phyloP scores from a whole-genome alignment of 64 coral and sea anemone genomes.

The Acropora yongei region DNA sequence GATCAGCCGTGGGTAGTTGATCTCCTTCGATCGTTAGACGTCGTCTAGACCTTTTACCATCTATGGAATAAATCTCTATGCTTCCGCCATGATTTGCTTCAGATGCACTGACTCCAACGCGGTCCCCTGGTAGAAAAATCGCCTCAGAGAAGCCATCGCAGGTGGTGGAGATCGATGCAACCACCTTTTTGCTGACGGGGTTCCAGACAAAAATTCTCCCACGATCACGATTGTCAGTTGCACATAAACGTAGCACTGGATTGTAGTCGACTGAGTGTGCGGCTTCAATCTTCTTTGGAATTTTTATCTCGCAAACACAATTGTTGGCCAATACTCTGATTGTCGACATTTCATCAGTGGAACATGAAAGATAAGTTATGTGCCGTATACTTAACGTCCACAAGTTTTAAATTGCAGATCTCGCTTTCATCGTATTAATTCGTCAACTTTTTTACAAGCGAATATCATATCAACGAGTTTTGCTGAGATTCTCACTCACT shows the following conservation, averaged over 20 bases:
- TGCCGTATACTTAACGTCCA: too few species aligned
- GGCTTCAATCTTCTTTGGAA: background rate
- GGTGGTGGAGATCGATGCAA: background rate
- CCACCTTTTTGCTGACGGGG: background rate
- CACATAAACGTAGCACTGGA: slow-evolving; percentile 14
- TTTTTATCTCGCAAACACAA: slow-evolving; percentile 6
- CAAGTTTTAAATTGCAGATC: too few species aligned
- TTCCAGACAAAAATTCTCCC: background rate
- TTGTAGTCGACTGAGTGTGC: slow-evolving; percentile 1
- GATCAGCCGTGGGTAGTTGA: slow-evolving; percentile 10
- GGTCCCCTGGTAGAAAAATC: background rate
- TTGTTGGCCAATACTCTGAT: slow-evolving; percentile 19
- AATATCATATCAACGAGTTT: too few species aligned
- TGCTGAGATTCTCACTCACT: too few species aligned
- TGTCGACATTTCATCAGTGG: background rate
- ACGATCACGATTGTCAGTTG: background rate
- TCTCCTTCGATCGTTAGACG: background rate
- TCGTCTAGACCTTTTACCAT: background rate
- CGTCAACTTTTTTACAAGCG: too few species aligned
- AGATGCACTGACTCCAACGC: background rate
- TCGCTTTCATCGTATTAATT: too few species aligned
- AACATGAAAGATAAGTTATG: too few species aligned
- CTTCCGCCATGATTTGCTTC: background rate
- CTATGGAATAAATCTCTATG: background rate
- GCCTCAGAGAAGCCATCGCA: background rate